A percentile compares a stretch with the other conserved stretches of the same genome.
These are phyloP conservation scores for Cassiopea andromeda DNA, from an alignment of 30 jellyfish, hydroid and myxozoan species.

Conservation along the genomic window DNA sequence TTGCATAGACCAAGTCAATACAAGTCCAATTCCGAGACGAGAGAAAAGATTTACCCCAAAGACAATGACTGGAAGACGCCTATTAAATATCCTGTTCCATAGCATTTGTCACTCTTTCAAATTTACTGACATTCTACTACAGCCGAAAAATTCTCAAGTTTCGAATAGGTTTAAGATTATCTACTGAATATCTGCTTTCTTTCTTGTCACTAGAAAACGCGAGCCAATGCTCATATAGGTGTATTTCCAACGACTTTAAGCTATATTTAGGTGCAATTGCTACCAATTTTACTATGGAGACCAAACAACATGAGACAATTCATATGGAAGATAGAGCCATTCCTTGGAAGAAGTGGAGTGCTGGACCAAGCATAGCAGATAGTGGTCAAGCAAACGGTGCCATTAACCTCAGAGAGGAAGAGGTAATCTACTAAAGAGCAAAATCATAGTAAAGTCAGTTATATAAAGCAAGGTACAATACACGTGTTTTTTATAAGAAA, in stretches of 20 bases:
- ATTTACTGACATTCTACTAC: background rate
- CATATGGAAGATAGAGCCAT: background rate
- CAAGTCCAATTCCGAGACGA: background rate
- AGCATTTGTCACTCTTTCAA: background rate
- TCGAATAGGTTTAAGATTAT: background rate
- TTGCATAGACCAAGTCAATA: background rate
- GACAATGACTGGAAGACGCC: background rate
- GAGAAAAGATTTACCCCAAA: background rate
- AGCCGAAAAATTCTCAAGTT: background rate
- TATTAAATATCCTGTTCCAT: too few species aligned
- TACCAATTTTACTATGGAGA: background rate
- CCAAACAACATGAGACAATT: background rate
- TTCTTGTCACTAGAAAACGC: background rate
- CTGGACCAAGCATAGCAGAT: slow-evolving; percentile 20
- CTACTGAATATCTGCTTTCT: slow-evolving; percentile 2
- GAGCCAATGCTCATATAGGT: background rate
- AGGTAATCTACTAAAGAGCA: background rate
- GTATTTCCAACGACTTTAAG: background rate
- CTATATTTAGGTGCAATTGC: background rate
- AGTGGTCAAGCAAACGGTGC: background rate
- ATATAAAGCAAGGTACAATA: too few species aligned
- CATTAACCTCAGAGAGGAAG: background rate
- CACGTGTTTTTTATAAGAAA: too few species aligned
- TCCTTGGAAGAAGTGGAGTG: slow-evolving; percentile 54
- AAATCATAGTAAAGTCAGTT: too few species aligned